Percentiles rank a stretch among this genome's conserved stretches.
phyloP scores from a whole-genome alignment of 2,888 invertebrate species.

The Volucella bombylans region DNA sequence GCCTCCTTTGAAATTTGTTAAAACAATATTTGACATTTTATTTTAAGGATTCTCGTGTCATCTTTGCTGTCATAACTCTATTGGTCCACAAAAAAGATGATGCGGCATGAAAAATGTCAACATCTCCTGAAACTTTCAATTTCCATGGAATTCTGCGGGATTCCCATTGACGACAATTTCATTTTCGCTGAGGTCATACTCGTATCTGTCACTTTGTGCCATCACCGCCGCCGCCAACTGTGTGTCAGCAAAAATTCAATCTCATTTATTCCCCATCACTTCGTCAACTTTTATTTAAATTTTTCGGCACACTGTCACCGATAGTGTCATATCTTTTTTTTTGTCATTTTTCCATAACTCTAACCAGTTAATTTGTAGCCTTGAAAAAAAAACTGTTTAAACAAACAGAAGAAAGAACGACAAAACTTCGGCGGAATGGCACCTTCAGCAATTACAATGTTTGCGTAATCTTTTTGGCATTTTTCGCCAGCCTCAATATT shows the following conservation, averaged over 20 bases:
- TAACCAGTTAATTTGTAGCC: constrained; percentile 31
- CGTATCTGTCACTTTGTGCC: not conserved
- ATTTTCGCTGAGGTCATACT: constrained; percentile 13
- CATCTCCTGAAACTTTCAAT: constrained; percentile 28
- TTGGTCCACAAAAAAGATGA: not conserved
- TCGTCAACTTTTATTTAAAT: not conserved
- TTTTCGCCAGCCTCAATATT: constrained; percentile 38
- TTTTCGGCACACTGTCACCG: constrained; percentile 28
- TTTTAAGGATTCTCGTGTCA: not conserved
- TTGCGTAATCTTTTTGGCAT: constrained; percentile 57
- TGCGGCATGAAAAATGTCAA: constrained; percentile 10
- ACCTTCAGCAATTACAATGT: constrained; percentile 43
- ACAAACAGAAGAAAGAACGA: not conserved
- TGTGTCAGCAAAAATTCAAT: not conserved
- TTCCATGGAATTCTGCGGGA: constrained; percentile 16
- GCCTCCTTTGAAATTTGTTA: no score
- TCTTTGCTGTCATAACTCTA: not conserved
- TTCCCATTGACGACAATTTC: constrained; percentile 17
- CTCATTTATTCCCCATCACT: not conserved
- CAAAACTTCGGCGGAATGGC: constrained; percentile 22
- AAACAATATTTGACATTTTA: no score
- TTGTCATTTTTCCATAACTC: constrained; percentile 27
- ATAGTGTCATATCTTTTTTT: constrained; percentile 2
- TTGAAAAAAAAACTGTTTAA: constrained; percentile 28
- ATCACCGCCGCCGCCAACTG: constrained; percentile 5